Percentiles rank a stretch among this genome's conserved stretches.
Evolutionary conservation across 1,140 invertebrate species (phyloP).

Genomic region (Cyrtorhinus lividipennis): DNA sequence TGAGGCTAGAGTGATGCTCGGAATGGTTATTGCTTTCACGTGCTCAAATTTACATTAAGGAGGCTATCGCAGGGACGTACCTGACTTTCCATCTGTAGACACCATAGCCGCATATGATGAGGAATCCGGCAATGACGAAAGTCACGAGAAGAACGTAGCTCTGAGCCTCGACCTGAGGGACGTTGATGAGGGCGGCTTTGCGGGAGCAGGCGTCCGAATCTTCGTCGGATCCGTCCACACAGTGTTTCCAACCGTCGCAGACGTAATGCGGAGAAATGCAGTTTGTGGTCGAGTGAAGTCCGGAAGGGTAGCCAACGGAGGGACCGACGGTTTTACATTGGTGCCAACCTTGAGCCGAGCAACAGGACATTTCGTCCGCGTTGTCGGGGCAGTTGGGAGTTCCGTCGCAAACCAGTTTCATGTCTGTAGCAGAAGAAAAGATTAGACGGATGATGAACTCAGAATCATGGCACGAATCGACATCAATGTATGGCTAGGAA

Average conservation of each 20-base stretch:
- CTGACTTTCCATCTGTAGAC: constrained; percentile 19
- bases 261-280: constrained; percentile 40
- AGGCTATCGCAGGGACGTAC: too few species aligned
- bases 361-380: constrained; percentile 49
- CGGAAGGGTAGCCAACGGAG: constrained; percentile 40
- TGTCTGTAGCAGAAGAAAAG: constrained; percentile 18
- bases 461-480: too few species aligned
- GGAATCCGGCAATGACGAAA: constrained; percentile 33
- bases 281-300: constrained; percentile 30
- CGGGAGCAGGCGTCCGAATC: constrained; percentile 18
- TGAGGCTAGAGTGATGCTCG: constrained; percentile 30
- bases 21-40: too few species aligned
- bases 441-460: too few species aligned
- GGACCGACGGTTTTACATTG: constrained; percentile 8
- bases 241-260: constrained; percentile 54
- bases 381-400: constrained; percentile 56
- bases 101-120: constrained; percentile 28
- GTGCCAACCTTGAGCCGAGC: constrained; percentile 1
- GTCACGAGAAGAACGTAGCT: constrained; percentile 21
- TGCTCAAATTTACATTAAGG: too few species aligned
- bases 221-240: constrained; percentile 58
- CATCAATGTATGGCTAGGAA: too few species aligned
- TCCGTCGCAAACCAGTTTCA: constrained; percentile 45
- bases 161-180: not conserved
- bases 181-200: not conserved